phyloP scores from a whole-genome alignment of 2,888 invertebrate genomes.

The Dicycla oo region DNA sequence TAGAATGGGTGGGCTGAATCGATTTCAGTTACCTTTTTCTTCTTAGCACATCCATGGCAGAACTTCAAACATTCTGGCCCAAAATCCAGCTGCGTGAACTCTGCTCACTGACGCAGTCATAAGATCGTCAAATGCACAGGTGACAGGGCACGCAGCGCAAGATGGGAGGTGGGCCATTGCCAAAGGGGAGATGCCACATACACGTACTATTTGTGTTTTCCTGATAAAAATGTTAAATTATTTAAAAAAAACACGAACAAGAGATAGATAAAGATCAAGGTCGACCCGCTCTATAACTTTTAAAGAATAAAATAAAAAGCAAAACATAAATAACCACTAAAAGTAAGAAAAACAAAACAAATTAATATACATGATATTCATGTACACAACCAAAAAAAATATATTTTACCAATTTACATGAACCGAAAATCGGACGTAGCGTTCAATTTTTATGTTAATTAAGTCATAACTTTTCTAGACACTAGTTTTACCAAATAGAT shows the following conservation, averaged over 20 bases:
- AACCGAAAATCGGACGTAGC: slow-evolving; percentile 6
- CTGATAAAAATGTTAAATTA: background rate
- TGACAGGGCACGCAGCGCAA: background rate
- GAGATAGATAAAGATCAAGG: too few species aligned
- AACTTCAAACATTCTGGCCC: too few species aligned
- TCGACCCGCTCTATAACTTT: too few species aligned
- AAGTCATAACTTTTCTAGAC: slow-evolving; percentile 40
- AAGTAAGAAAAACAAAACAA: background rate
- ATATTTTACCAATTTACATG: slow-evolving; percentile 32
- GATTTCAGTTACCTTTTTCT: background rate
- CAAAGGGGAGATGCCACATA: too few species aligned
- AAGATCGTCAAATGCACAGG: background rate
- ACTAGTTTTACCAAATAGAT: slow-evolving; percentile 26
- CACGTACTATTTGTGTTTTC: background rate
- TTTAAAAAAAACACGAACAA: background rate
- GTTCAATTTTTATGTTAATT: slow-evolving; percentile 48
- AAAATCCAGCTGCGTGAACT: too few species aligned
- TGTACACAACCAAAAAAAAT: slow-evolving; percentile 4
- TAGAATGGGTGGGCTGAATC: too few species aligned
- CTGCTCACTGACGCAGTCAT: background rate
- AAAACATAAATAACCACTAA: background rate
- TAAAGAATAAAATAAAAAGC: too few species aligned
- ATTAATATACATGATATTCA: slow-evolving; percentile 15
- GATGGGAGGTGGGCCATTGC: background rate
- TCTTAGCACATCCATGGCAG: too few species aligned